phyloP scores from a whole-genome alignment of 2,113 vertebrate genomes.

The Glareola pratincola region DNA sequence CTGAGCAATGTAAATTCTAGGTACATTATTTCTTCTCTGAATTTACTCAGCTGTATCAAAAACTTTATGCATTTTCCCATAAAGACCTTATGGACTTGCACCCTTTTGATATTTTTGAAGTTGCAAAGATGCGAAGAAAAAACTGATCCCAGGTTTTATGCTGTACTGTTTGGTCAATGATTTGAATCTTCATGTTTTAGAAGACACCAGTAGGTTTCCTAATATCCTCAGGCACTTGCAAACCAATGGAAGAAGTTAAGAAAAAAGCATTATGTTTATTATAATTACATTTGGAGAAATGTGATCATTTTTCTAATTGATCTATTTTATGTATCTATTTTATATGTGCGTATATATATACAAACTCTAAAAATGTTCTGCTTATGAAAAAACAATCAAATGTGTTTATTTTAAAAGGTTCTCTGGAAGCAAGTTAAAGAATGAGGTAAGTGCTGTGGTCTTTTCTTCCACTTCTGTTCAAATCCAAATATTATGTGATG shows the following conservation, averaged over 20 bases:
- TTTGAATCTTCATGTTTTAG: background rate
- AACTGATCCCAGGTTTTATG: background rate
- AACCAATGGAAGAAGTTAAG: background rate
- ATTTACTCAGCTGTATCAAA: background rate
- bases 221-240: background rate
- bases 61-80: background rate
- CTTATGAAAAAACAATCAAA: constrained; percentile 30
- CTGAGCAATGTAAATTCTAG: background rate
- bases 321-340: background rate
- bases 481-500: background rate
- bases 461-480: background rate
- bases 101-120: background rate
- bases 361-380: background rate
- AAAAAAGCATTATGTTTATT: background rate
- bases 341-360: background rate
- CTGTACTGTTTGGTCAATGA: background rate
- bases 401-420: constrained; percentile 81
- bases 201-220: background rate
- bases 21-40: background rate
- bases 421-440: constrained; percentile 96
- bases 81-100: background rate
- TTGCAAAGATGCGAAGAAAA: background rate
- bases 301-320: background rate
- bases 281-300: background rate
- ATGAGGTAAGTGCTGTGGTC: constrained; percentile 82